These are phyloP conservation scores for Hydrochoerus hydrochaeris DNA, from an alignment of 2,113 vertebrate genomes.

Conservation along the genomic window DNA sequence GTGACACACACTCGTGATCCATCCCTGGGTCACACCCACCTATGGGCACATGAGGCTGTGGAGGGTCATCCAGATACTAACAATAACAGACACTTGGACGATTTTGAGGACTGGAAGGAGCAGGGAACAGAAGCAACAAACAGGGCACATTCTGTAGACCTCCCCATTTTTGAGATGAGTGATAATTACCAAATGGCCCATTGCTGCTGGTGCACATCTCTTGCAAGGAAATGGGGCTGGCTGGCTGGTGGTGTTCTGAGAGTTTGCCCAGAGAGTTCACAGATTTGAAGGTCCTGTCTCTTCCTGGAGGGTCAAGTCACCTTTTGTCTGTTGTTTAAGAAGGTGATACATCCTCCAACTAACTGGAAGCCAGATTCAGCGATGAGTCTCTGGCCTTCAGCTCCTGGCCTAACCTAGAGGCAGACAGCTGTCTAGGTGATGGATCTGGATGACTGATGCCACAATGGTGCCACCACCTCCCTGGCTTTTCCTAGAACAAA, in stretches of 20 bases:
- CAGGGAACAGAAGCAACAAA: neutral
- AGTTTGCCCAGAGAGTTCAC: too few species aligned
- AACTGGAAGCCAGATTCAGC: neutral
- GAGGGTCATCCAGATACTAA: neutral
- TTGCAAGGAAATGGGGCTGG: neutral
- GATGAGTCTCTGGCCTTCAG: neutral
- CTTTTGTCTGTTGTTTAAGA: neutral
- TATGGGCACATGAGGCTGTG: neutral
- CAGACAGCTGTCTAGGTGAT: neutral
- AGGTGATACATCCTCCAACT: neutral
- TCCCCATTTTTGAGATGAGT: neutral
- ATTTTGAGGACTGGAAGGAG: neutral
- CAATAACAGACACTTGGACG: neutral
- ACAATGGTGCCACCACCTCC: neutral
- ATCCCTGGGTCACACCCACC: neutral
- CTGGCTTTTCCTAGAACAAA: neutral
- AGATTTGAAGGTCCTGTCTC: neutral
- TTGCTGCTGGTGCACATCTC: neutral
- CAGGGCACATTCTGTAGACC: neutral
- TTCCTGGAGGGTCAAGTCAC: neutral
- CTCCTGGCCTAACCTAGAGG: neutral
- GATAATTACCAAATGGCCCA: neutral
- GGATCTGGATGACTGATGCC: neutral
- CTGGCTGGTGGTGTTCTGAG: neutral
- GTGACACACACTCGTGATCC: neutral